Base-by-base conservation (phyloP, 1,140 invertebrate genomes). In the Tetramorium alpestre region DNA sequence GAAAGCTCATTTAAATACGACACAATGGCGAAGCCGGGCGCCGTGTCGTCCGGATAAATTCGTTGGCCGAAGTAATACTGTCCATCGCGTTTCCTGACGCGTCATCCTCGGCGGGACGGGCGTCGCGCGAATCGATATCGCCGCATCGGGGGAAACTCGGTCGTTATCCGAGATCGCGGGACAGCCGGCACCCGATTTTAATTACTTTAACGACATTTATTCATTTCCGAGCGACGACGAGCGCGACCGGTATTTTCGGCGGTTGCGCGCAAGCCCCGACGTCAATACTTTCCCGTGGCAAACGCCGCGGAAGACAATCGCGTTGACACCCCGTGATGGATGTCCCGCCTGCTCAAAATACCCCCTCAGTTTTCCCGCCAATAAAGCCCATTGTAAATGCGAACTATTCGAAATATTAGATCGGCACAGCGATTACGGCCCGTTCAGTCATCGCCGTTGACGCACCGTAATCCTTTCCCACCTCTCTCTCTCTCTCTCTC, bases 391-490 rank as follows among this genome's bases (percentile, higher is more conserved):
- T 95, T 95, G 95, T 95, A 95, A 95, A 95, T 95, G 94, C 94
- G 92, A 95, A 95, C 94, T 95, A 95, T 95, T 95, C 94, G 94
- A 95, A 95, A 95, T 95, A 95, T 95, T 95, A 95, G 94, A 94
- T 93, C 92, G 92, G 87, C 90, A 91, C 86, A 87, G 92, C 94
- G 94, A 95, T 95, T 94, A 95, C 94, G 93, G 91, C 92, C 86
- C 95, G 95, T 92, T 95, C 95, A 94, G 94, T 95, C 95, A 95
- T 95, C 94, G 85, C 88, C 91, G 93, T 93, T 95, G 95, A 95
- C 95, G 94, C 94, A 92, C 89, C 94, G 91, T 95, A 95, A 95
- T 95, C 95, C 95, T 95, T 95, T 94, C 94, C 93, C 90, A 87
- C 92, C 88, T 93, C 93, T 90, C 92, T 92, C 86, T 77, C 47